Percentiles rank a stretch among this genome's conserved stretches.
phyloP scores from a whole-genome alignment of 2,797 vertebrate species.

The Manis javanica region DNA sequence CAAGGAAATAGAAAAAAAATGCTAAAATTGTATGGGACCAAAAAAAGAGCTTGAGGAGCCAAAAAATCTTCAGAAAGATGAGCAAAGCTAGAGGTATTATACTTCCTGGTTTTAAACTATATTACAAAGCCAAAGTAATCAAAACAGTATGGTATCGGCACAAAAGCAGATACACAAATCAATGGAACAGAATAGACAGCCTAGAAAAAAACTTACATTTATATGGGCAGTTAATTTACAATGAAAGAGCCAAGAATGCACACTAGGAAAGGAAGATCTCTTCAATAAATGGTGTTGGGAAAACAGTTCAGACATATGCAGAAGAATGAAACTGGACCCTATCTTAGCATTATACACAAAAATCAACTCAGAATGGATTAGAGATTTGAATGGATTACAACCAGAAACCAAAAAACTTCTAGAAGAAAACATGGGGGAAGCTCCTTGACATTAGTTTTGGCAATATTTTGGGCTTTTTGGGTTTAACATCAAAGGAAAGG shows the following conservation, averaged over 20 bases:
- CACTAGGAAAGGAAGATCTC: background rate
- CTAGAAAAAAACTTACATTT: background rate
- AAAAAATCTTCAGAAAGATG: background rate
- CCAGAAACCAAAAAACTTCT: background rate
- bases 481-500: background rate
- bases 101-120: background rate
- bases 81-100: background rate
- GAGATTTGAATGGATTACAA: background rate
- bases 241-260: background rate
- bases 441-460: background rate
- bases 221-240: background rate
- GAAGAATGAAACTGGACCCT: background rate
- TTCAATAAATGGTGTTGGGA: background rate
- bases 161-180: background rate
- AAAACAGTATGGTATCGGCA: background rate
- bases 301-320: background rate
- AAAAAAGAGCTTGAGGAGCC: background rate
- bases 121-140: background rate
- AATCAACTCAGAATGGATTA: background rate
- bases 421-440: background rate
- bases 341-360: background rate
- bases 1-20: background rate
- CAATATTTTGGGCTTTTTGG: background rate
- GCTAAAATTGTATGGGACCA: background rate
- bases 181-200: background rate